Evolutionary conservation across 2,888 invertebrate species (phyloP), one percentile per base, ranked within the genome.

Genomic region (Agrotis clavis): DNA sequence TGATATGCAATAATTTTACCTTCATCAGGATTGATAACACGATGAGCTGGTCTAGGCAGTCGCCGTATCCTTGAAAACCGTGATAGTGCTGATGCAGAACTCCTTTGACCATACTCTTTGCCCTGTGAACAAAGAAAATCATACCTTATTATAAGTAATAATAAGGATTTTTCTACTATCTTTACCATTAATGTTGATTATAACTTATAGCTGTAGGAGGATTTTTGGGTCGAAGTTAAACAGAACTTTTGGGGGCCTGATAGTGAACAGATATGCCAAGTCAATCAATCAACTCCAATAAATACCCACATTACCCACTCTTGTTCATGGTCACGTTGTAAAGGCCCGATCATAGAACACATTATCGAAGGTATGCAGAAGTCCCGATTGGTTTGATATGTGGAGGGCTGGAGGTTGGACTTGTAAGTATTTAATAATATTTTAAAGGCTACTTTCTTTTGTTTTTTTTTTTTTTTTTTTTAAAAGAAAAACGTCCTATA

Each of bases 1-100:
- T 35, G 35, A 35, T 35, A 6, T 35, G 7, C 6, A 7, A 7
- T 16, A 45, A 25, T 2, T 25, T 50, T 74, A 94, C 96, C 96
- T 94, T 95, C 94, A 74, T 85, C 89, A 2, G 95, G 95, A 81
- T 96, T 93, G 87, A 96, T 96, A 74, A 96, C 86, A 21, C 93
- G 93, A 82, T 96, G 96, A 21, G 94, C 84, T 7, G 94, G 91
- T 74, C 91, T 87, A 11, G 94, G 89, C n/a, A 92, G 82, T n/a
- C 95, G 93, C n/a, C 96, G 90, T 53, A 90, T 91, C 80, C 96
- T 90, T 6, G 95, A 91, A 81, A 93, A 95, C 91, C 94, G 93
- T n/a, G 95, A 92, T 68, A 92, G 76, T 11, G 90, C 82, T 21
- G 93, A 87, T 3, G 90, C 88, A 45, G 90, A 83, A 83, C 85